These are phyloP conservation scores for Megalurothrips usitatus DNA, from an alignment of 2,888 invertebrate genomes.

Conservation along the genomic window DNA sequence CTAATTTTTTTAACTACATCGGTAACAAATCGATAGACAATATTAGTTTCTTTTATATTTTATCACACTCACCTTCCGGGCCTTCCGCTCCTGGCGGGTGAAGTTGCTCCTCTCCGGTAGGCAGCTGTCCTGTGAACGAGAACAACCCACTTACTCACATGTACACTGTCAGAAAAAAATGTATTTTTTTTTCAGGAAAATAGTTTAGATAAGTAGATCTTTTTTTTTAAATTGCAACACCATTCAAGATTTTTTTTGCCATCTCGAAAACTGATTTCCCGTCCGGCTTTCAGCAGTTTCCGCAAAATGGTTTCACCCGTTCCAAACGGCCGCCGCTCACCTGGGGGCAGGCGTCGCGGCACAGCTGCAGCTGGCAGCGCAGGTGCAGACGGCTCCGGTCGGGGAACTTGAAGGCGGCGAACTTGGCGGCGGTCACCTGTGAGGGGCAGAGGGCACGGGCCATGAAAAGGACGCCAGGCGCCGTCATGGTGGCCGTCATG, in stretches of 20 bases:
- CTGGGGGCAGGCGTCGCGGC: constrained; percentile 63
- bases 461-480: constrained; percentile 2
- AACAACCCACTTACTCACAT: neutral
- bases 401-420: constrained; percentile 77
- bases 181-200: no score
- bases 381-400: constrained; percentile 70
- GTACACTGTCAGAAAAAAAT: no score
- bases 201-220: no score
- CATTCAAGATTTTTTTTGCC: no score
- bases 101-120: neutral
- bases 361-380: constrained; percentile 69
- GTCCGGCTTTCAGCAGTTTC: no score
- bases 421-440: constrained; percentile 54
- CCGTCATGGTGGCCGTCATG: neutral
- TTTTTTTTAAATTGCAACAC: no score
- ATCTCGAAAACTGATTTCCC: no score
- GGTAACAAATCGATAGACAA: no score
- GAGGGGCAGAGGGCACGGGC: neutral
- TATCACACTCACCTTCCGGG: constrained; percentile 1
- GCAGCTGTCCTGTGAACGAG: neutral
- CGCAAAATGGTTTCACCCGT: no score
- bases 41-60: no score
- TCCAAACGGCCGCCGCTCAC: constrained; percentile 44
- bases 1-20: no score
- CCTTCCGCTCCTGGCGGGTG: neutral